Evolutionary conservation across 2,113 vertebrate species (phyloP), one percentile per base, ranked within the genome.

Genomic region (Rhynchomys soricoides): DNA sequence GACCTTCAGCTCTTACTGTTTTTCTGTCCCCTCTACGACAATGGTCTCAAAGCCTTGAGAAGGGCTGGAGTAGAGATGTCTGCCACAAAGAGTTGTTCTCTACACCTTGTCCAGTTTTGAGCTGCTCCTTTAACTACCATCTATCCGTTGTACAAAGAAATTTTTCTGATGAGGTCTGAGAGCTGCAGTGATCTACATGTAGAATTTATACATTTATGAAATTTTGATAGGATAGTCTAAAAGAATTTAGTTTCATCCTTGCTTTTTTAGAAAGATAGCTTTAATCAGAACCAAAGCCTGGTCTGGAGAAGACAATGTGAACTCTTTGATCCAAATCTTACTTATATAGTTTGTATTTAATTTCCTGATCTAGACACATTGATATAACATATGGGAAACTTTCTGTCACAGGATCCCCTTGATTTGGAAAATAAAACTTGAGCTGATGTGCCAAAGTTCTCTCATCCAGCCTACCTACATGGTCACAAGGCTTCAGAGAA

Each of bases 371-470:
- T 81, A 22, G 71, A 62, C 7, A 40, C 22, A 86, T 12, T 57
- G 40, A 50, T 34, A 11, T 68, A 71, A 89, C 40, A 13, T 52
- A 15, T 87, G 22, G 82, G 62, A 48, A 89, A 37, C 34, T 88
- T 94, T 91, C 83, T 74, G 4, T 29, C 62, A 59, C 70, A 48
- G 31, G 57, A 19, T 86, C 71, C 91, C 29, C 68, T 55, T 90
- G 64, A 29, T 77, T 31, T 92, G 31, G 26, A 66, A 66, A 48
- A 3, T 37, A 48, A n/a, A 92, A n/a, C 22, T 87, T 87, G 29
- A 52, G 5, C 91, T 90, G 94, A 40, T 86, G 59, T 15, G 89
- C 40, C 64, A 52, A 89, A 87, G 43, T 90, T 81, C 45, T 94
- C 95, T 88, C 24, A 43, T 40, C 5, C 7, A 48, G 5, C 31